These are phyloP conservation scores for Podarcis lilfordi DNA, from an alignment of 2,797 vertebrate genomes.

Conservation along the genomic window DNA sequence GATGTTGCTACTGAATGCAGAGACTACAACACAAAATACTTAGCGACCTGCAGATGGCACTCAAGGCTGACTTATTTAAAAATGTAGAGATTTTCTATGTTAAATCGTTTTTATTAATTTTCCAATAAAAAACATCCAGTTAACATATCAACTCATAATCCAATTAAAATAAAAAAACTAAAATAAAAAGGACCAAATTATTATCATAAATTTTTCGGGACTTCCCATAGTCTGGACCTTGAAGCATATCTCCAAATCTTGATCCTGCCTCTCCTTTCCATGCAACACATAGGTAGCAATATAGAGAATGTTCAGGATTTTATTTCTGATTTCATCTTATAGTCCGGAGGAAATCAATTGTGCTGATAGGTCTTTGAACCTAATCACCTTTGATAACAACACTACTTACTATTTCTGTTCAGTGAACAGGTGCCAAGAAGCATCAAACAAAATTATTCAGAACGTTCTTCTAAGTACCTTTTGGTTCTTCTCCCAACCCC, in stretches of 20 bases:
- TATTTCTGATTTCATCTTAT: not conserved
- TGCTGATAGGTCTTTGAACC: not conserved
- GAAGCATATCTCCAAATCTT: too few species aligned
- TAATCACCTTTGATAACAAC: not conserved
- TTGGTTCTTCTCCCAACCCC: not conserved
- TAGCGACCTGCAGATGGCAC: constrained; percentile 65
- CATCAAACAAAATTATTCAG: not conserved
- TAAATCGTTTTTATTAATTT: too few species aligned
- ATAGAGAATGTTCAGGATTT: constrained; percentile 32
- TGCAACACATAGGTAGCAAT: not conserved
- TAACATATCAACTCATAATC: too few species aligned
- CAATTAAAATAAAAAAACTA: too few species aligned
- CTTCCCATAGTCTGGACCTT: too few species aligned
- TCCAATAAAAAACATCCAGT: too few species aligned
- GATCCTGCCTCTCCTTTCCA: too few species aligned
- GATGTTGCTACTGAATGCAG: not conserved
- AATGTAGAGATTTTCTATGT: not conserved
- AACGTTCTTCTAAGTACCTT: not conserved
- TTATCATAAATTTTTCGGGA: too few species aligned
- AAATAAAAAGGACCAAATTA: too few species aligned
- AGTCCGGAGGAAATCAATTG: not conserved
- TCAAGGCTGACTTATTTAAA: constrained; percentile 4
- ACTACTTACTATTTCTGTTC: not conserved
- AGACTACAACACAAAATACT: not conserved
- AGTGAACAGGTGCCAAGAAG: not conserved